Evolutionary conservation across 2,888 invertebrate species (phyloP).

Genomic region (Drosophila affinis): DNA sequence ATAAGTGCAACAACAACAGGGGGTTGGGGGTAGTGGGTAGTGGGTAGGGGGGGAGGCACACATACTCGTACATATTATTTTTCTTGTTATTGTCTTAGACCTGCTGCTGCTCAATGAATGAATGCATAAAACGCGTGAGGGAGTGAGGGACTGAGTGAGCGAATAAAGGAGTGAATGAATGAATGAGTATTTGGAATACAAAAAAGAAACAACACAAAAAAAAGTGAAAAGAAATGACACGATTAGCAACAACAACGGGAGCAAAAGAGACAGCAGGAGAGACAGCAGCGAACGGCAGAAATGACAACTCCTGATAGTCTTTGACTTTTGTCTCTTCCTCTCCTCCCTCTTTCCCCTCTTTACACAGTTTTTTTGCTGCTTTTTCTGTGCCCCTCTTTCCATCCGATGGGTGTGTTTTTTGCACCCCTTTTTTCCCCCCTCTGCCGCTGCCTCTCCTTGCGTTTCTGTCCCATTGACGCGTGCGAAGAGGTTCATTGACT

Average conservation of each 20-base stretch:
- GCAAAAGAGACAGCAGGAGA: constrained; percentile 36
- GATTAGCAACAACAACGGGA: constrained; percentile 56
- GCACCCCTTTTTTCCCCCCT: constrained; percentile 3
- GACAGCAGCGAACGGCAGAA: constrained; percentile 9
- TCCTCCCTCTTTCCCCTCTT: background rate
- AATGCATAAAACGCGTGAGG: constrained; percentile 32
- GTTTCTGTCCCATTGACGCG: constrained; percentile 50
- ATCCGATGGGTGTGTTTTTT: background rate
- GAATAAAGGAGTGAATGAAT: constrained; percentile 52
- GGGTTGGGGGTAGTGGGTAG: background rate
- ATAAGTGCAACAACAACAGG: constrained; percentile 38
- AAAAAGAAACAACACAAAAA: constrained; percentile 5
- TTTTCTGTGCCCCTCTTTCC: constrained; percentile 12
- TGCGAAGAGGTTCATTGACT: constrained; percentile 69
- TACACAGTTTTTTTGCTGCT: constrained; percentile 19
- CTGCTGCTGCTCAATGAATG: constrained; percentile 34
- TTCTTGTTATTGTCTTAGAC: constrained; percentile 68
- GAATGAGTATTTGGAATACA: constrained; percentile 52
- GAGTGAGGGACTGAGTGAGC: constrained; percentile 40
- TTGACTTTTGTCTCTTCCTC: constrained; percentile 16
- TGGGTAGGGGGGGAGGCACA: constrained; percentile 6
- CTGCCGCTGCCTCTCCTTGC: constrained; percentile 2
- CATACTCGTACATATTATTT: constrained; percentile 55
- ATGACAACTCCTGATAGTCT: constrained; percentile 34
- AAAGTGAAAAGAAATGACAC: constrained; percentile 59